Conservation (phyloP, 2,797 vertebrate species). For the Oreochromis grahami region DNA sequence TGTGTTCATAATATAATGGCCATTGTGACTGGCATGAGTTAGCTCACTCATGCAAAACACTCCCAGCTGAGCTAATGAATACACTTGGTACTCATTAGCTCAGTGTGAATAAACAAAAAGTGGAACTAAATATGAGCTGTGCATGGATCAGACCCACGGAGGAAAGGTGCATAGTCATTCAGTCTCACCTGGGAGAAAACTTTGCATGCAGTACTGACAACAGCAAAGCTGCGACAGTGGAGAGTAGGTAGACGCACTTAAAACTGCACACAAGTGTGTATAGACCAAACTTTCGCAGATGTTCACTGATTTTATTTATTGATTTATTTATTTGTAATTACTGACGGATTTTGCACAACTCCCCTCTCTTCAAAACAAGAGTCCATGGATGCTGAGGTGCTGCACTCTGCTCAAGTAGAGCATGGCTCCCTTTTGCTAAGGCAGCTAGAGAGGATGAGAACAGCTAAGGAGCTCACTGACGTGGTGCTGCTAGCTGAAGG, state of each 20-base stretch:
- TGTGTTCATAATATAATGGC: neutral
- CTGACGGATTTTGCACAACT: neutral
- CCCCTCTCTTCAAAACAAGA: neutral
- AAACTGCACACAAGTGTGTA: neutral
- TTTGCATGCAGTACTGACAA: neutral
- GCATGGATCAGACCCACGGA: neutral
- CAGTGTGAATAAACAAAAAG: neutral
- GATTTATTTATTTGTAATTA: neutral
- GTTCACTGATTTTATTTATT: neutral
- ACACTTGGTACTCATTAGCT: neutral
- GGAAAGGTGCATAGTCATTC: neutral
- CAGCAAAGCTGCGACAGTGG: neutral
- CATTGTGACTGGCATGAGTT: neutral
- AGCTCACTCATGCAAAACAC: neutral
- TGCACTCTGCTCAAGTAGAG: slow-evolving; percentile 18
- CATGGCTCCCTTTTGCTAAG: slow-evolving; percentile 78
- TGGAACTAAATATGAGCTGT: neutral
- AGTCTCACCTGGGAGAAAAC: neutral
- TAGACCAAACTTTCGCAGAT: neutral
- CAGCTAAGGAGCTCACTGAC: slow-evolving; percentile 78
- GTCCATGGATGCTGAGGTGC: slow-evolving; percentile 36
- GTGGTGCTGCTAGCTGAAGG: slow-evolving; percentile 84
- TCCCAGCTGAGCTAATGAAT: neutral
- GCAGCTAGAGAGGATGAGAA: slow-evolving; percentile 80
- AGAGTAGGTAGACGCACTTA: neutral